Evolutionary conservation across 2,797 vertebrate genomes (phyloP).

Genomic region (Tolypeutes matacus): DNA sequence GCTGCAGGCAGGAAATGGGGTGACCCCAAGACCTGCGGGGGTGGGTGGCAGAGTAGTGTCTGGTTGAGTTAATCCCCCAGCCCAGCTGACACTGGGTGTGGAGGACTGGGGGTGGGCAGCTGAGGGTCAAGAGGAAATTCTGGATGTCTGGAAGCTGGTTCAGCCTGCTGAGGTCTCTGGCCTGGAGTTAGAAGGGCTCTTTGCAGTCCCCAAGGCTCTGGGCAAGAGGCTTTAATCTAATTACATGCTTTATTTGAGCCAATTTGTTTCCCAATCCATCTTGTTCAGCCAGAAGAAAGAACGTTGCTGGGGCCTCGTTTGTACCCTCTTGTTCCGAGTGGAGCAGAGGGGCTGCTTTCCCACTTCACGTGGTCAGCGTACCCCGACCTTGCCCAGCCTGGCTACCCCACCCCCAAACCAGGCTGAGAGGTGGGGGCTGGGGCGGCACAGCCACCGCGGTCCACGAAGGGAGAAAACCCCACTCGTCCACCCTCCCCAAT

Average conservation of each 20-base stretch:
- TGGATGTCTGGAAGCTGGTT: slow-evolving; percentile 54
- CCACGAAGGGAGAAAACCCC: neutral
- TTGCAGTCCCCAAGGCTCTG: slow-evolving; percentile 85
- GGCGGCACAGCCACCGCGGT: rapidly evolving
- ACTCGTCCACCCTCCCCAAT: neutral
- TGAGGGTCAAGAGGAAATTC: slow-evolving; percentile 13
- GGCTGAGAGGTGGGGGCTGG: neutral
- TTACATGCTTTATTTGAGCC: slow-evolving; percentile 99
- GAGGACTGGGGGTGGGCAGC: neutral
- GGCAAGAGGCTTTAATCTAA: slow-evolving; percentile 95
- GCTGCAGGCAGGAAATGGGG: neutral
- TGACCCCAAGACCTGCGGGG: neutral
- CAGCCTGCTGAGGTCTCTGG: slow-evolving; percentile 45
- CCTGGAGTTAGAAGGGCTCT: slow-evolving; percentile 53
- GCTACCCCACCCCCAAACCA: neutral
- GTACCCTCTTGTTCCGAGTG: slow-evolving; percentile 91
- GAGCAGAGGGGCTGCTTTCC: slow-evolving; percentile 86
- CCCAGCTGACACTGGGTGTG: neutral
- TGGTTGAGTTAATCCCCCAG: neutral
- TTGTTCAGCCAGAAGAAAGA: slow-evolving; percentile 93
- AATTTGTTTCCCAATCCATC: slow-evolving; percentile 99
- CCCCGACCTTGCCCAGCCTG: slow-evolving; percentile 26
- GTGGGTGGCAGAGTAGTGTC: neutral
- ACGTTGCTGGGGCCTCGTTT: slow-evolving; percentile 91
- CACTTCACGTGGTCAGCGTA: slow-evolving; percentile 71